Evolutionary conservation across 2,888 invertebrate genomes (phyloP), one percentile per base, ranked within the genome.

Genomic region (Morpho helenor): DNA sequence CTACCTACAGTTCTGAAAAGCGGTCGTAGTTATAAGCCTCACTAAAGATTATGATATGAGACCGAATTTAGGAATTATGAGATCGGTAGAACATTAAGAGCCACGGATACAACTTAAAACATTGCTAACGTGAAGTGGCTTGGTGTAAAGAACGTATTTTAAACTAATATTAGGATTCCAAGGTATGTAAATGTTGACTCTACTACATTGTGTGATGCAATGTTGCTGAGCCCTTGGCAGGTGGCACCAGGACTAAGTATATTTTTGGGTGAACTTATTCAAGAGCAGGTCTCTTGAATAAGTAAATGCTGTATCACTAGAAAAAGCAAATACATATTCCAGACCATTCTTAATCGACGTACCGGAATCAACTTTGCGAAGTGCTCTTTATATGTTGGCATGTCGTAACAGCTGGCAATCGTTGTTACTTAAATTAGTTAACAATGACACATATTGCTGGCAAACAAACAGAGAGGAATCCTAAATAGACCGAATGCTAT

Each of bases 401-500:
- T 88, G 82, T 85, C 82, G 89, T 86, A 90, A 89, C 81, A 82
- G 77, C 87, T 89, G 89, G 90, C 89, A 84, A 78, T 76, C 77
- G 82, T 68, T 76, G 87, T 87, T 86, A 87, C 90, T 89, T 84
- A 88, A 87, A 88, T 89, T 90, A 89, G 89, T 89, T 89, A 90
- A 90, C 90, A 90, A 90, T 90, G 90, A 90, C 90, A 90, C 90
- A 90, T 88, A 83, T 89, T 75, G 83, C 87, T 90, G 90, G 90
- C 89, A 90, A 89, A 89, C 89, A 88, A 86, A 87, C 87, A 74
- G 75, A 79, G 81, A 85, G 82, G 80, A 83, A 79, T 86, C 83
- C 80, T 85, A 90, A 90, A 90, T 89, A 89, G 89, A 83, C 75
- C 85, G 76, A 77, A 77, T 64, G 83, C 90, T 90, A 90, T 90